phyloP scores from a whole-genome alignment of 2,797 vertebrate genomes.

The Betta splendens region DNA sequence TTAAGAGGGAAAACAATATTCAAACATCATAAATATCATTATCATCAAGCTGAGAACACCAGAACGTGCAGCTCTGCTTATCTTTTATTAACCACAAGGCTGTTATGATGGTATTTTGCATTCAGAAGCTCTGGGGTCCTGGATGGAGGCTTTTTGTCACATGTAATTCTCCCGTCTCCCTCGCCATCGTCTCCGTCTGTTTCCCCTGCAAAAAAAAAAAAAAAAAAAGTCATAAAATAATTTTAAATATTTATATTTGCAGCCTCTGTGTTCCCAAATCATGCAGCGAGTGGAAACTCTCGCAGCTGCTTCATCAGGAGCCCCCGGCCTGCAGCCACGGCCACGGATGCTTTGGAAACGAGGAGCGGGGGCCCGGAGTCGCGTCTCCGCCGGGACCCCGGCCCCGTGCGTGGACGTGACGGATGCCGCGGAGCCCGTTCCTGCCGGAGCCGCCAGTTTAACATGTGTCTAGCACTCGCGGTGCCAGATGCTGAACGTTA shows the following conservation, averaged over 20 bases:
- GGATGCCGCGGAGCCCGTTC: slow-evolving; percentile 5
- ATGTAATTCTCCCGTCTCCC: slow-evolving; percentile 17
- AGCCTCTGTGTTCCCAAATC: slow-evolving; percentile 7
- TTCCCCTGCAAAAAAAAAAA: slow-evolving; percentile 21
- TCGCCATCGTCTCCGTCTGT: slow-evolving; percentile 9
- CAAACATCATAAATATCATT: not conserved
- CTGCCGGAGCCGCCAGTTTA: slow-evolving; percentile 20
- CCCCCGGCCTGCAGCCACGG: slow-evolving; percentile 13
- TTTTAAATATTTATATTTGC: slow-evolving; percentile 35
- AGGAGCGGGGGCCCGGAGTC: slow-evolving; percentile 9
- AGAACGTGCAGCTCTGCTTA: slow-evolving; percentile 5
- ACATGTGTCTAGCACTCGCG: slow-evolving; percentile 23
- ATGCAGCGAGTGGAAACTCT: slow-evolving; percentile 8
- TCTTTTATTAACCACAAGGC: slow-evolving; percentile 20
- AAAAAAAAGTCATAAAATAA: slow-evolving; percentile 6
- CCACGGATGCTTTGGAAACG: slow-evolving; percentile 22
- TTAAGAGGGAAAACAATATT: slow-evolving; percentile 8
- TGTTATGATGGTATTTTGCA: slow-evolving; percentile 20
- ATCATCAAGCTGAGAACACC: not conserved
- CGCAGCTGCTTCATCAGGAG: slow-evolving; percentile 16
- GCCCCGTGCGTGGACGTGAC: slow-evolving; percentile 5
- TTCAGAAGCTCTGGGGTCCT: slow-evolving; percentile 2
- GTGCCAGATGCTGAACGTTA: slow-evolving; percentile 43
- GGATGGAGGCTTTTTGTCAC: slow-evolving; percentile 18
- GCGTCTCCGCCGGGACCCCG: slow-evolving; percentile 5